These are phyloP conservation scores for Meandrina meandrites DNA, from an alignment of 92 coral and sea anemone genomes.

Conservation along the genomic window DNA sequence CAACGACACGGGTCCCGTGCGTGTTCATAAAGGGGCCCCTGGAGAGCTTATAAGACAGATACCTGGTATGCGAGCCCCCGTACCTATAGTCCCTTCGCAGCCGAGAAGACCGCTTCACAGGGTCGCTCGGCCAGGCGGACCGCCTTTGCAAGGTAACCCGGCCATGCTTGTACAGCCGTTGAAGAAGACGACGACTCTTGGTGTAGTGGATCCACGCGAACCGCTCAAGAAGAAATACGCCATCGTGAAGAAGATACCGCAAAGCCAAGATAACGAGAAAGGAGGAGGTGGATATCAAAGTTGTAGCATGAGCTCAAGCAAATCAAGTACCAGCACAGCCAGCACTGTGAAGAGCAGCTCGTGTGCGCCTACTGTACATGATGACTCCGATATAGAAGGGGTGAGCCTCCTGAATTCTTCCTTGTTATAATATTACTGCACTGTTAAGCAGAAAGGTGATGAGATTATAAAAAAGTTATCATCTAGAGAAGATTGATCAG, in stretches of 20 bases:
- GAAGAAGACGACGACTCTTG: slow-evolving; percentile 86
- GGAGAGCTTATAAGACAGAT: slow-evolving; percentile 54
- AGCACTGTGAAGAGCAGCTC: slow-evolving; percentile 99
- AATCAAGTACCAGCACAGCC: slow-evolving; percentile 87
- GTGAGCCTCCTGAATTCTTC: slow-evolving; percentile 4
- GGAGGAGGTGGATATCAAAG: slow-evolving; percentile 82
- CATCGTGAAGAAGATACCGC: slow-evolving; percentile 92
- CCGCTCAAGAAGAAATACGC: slow-evolving; percentile 96
- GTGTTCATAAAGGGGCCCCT: slow-evolving; percentile 49
- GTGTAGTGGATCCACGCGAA: slow-evolving; percentile 76
- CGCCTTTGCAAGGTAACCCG: slow-evolving; percentile 67
- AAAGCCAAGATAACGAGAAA: slow-evolving; percentile 74
- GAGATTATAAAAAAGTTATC: neutral
- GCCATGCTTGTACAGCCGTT: slow-evolving; percentile 87
- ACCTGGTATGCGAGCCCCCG: slow-evolving; percentile 81
- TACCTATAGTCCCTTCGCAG: slow-evolving; percentile 88
- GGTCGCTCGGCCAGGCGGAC: slow-evolving; percentile 62
- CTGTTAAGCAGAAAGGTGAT: neutral
- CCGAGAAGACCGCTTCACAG: slow-evolving; percentile 87
- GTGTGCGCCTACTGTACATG: slow-evolving; percentile 73
- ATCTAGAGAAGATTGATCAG: too few species aligned
- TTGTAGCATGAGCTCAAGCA: slow-evolving; percentile 88
- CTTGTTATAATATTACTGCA: neutral
- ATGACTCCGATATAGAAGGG: slow-evolving; percentile 86
- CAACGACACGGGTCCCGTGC: slow-evolving; percentile 48